Evolutionary conservation across 1,140 invertebrate species (phyloP), one percentile per base, ranked within the genome.

Genomic region (Sycophaga agraensis): DNA sequence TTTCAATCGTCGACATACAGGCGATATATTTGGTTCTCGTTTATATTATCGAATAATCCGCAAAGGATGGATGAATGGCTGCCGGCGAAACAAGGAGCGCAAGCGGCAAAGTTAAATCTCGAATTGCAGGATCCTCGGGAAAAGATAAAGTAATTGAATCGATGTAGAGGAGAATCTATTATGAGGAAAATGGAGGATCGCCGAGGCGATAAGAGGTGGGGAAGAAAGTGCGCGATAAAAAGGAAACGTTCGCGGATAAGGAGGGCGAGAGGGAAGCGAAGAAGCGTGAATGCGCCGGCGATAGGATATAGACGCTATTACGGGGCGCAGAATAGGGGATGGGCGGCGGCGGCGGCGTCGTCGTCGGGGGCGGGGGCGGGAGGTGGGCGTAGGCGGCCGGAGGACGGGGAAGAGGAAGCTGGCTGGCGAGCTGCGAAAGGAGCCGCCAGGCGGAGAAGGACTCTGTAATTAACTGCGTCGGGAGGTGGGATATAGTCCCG

Each of bases 401-500:
- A 40, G 40, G 35, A 42, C 31, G 12, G 55, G 46, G 54, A 64
- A 56, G 61, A 64, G 61, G 59, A 58, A 63, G 39, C 50, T 49
- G 40, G 40, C 11, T 50, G 49, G 11, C 45, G 51, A 49, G 48
- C n/a, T n/a, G 39, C 39, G 43, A 56, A 65, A 60, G 56, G 51
- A 53, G 51, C 50, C 59, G 56, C n/a, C n/a, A n/a, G 57, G 53
- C 45, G 64, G 68, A 67, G 72, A 71, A 67, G 68, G 62, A 59
- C 69, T 72, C 61, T 62, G 74, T 77, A 77, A 77, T 77, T 77
- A 77, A 77, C 71, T 75, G 69, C 60, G 68, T 70, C 68, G 72
- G 70, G 64, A 63, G 70, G 51, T 51, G 59, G 64, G 67, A 73
- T 70, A 72, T 70, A 72, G 70, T 74, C 68, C 71, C 70, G 72